Evolutionary conservation across 2,113 vertebrate genomes (phyloP).

Genomic region (Vulpes ferrilata): DNA sequence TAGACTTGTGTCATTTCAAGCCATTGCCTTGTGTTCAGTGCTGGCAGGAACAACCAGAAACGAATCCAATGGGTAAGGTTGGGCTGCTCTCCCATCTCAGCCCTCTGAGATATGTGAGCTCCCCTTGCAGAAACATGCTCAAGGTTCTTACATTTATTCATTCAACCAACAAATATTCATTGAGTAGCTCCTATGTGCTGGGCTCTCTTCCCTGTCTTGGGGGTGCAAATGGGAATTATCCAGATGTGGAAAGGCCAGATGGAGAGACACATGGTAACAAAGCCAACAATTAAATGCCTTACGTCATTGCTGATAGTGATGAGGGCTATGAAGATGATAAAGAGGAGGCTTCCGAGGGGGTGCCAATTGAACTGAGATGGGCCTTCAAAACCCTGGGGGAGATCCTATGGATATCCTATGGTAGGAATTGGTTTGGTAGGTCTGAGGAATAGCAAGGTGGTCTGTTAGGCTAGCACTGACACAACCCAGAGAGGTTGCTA

Average conservation of each 20-base stretch:
- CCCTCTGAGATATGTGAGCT: not conserved
- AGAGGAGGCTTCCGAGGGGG: not conserved
- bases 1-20: too few species aligned
- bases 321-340: not conserved
- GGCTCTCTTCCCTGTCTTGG: not conserved
- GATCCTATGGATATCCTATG: not conserved
- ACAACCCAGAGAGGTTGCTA: not conserved
- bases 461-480: not conserved
- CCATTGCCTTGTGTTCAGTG: too few species aligned
- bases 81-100: not conserved
- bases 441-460: not conserved
- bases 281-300: not conserved
- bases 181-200: not conserved
- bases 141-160: not conserved
- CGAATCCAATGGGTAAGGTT: not conserved
- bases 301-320: accelerated
- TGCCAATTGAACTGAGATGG: not conserved
- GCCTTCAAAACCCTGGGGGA: not conserved
- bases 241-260: not conserved
- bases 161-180: not conserved
- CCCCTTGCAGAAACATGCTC: not conserved
- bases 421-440: not conserved
- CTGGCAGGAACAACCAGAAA: not conserved
- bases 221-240: not conserved
- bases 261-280: not conserved